Conservation (phyloP, 2,797 vertebrate species). For the Hydrophis major region DNA sequence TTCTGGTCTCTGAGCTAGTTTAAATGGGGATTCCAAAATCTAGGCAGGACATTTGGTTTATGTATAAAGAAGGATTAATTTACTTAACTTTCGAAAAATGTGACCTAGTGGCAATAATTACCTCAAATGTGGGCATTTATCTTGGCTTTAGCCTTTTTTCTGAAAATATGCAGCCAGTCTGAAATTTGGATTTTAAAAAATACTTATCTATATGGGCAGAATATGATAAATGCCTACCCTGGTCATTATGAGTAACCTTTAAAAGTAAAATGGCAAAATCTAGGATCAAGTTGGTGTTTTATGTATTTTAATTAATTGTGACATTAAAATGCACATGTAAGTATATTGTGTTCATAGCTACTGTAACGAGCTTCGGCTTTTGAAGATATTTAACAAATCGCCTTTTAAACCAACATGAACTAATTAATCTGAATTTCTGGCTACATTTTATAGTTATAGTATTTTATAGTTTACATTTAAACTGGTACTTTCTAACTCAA, state of each 20-base stretch:
- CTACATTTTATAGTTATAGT: conserved; percentile 73
- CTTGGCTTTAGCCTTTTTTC: conserved; percentile 74
- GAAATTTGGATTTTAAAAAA: conserved; percentile 64
- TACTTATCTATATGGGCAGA: conserved; percentile 53
- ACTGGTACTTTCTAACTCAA: conserved; percentile 75
- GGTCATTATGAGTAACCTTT: conserved; percentile 65
- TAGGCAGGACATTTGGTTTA: conserved; percentile 45
- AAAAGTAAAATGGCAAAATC: conserved; percentile 60
- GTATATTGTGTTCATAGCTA: conserved; percentile 67
- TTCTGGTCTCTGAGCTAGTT: conserved; percentile 60
- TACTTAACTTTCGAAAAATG: conserved; percentile 73
- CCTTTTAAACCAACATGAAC: conserved; percentile 66
- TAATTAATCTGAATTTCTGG: conserved; percentile 71
- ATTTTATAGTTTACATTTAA: conserved; percentile 79
- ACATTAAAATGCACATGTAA: conserved; percentile 63
- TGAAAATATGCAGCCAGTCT: conserved; percentile 72
- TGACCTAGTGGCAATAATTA: conserved; percentile 81
- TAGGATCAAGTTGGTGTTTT: conserved; percentile 66
- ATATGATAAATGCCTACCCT: conserved; percentile 64
- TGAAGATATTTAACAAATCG: conserved; percentile 65
- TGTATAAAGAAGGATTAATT: conserved; percentile 69
- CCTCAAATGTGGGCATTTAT: conserved; percentile 79
- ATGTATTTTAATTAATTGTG: conserved; percentile 67
- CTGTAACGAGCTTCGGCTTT: conserved; percentile 70
- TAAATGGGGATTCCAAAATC: conserved; percentile 41